Conservation (phyloP, 1,140 invertebrate species). For the Acromyrmex heyeri region DNA sequence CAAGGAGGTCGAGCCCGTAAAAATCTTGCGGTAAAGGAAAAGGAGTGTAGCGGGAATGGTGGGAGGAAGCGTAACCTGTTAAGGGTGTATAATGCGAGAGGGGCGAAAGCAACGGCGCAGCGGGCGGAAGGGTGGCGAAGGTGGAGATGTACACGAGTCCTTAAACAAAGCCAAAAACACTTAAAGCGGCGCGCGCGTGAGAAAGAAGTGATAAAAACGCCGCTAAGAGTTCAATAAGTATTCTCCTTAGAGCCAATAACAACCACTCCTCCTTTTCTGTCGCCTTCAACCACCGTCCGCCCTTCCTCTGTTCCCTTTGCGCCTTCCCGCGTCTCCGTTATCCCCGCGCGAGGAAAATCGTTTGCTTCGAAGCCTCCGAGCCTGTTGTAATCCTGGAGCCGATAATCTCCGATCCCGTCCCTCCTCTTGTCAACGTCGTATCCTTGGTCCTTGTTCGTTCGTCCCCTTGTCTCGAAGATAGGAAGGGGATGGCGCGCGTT, state of each 20-base stretch:
- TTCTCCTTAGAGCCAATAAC: slow-evolving; percentile 84
- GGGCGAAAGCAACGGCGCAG: slow-evolving; percentile 22
- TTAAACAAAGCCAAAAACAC: slow-evolving; percentile 82
- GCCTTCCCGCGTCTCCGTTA: neutral
- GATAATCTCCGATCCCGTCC: slow-evolving; percentile 81
- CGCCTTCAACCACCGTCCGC: slow-evolving; percentile 55
- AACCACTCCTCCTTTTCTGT: slow-evolving; percentile 66
- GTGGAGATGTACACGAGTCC: slow-evolving; percentile 65
- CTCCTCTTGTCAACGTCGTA: slow-evolving; percentile 63
- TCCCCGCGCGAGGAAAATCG: slow-evolving; percentile 80
- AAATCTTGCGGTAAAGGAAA: slow-evolving; percentile 65
- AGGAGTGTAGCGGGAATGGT: slow-evolving; percentile 7
- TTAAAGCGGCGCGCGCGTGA: slow-evolving; percentile 71
- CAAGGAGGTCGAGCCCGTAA: slow-evolving; percentile 69
- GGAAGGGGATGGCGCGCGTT: slow-evolving; percentile 50
- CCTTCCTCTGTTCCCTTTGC: slow-evolving; percentile 68
- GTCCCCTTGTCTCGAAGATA: slow-evolving; percentile 70
- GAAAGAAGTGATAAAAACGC: slow-evolving; percentile 80
- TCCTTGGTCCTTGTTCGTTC: slow-evolving; percentile 55
- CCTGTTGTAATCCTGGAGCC: slow-evolving; percentile 82
- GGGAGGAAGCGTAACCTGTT: slow-evolving; percentile 58
- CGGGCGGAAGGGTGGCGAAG: neutral
- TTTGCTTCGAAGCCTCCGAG: slow-evolving; percentile 80
- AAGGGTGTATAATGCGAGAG: slow-evolving; percentile 72
- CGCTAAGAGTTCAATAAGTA: slow-evolving; percentile 85